Percentiles rank a stretch among this genome's conserved stretches.
Conservation (phyloP, 2,113 vertebrate genomes). For the Podarcis raffonei region DNA sequence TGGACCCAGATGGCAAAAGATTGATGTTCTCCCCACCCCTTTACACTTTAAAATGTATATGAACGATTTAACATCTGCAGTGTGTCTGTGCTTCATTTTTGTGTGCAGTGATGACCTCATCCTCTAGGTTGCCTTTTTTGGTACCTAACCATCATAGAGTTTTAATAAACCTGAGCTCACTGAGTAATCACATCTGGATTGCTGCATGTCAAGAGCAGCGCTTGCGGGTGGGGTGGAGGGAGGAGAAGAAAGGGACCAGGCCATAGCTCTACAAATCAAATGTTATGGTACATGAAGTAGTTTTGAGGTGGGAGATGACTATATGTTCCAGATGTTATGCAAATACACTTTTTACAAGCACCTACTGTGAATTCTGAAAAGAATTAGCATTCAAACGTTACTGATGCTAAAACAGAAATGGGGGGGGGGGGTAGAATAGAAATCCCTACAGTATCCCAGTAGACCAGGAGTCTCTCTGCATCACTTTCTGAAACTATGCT, state of each 20-base stretch:
- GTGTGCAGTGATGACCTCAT: constrained; percentile 8
- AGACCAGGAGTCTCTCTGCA: not conserved
- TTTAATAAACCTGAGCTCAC: constrained; percentile 2
- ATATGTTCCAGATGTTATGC: constrained; percentile 43
- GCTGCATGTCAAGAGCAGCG: constrained; percentile 29
- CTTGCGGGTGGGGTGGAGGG: not conserved
- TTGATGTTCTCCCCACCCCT: not conserved
- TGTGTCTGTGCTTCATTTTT: constrained; percentile 18
- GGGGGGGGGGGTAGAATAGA: not conserved
- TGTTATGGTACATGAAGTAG: constrained; percentile 16
- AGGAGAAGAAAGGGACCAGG: constrained; percentile 16
- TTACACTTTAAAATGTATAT: not conserved
- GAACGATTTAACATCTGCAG: constrained; percentile 15
- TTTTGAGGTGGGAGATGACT: constrained; percentile 18
- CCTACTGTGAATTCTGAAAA: constrained; percentile 1
- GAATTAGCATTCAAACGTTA: constrained; percentile 18
- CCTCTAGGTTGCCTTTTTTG: not conserved
- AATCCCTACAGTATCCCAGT: too few species aligned
- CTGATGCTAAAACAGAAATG: not conserved
- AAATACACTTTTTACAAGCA: not conserved
- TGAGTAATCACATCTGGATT: constrained; percentile 45
- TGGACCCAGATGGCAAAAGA: not conserved
- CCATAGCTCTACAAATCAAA: constrained; percentile 22
- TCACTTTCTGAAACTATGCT: not conserved
- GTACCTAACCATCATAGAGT: not conserved